These are phyloP conservation scores for Leptopilina clavipes DNA, from an alignment of 1,140 invertebrate genomes.

Conservation along the genomic window DNA sequence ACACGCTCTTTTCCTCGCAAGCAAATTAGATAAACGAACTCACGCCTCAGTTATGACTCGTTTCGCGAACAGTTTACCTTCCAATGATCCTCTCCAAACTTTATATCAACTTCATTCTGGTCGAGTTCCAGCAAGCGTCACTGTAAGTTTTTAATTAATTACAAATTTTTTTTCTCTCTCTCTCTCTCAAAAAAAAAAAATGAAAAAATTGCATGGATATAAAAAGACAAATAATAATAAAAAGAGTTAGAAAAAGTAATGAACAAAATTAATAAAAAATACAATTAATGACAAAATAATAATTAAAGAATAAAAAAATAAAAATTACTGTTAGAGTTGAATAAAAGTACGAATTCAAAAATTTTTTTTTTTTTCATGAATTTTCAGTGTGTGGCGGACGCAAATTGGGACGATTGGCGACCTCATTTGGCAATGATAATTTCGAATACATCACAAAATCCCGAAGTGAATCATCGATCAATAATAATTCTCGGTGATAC, in stretches of 20 bases:
- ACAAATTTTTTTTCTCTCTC: too few species aligned
- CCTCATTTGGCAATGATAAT: slow-evolving; percentile 96
- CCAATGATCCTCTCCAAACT: slow-evolving; percentile 93
- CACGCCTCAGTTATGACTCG: slow-evolving; percentile 91
- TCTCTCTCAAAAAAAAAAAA: too few species aligned
- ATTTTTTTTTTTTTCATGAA: slow-evolving; percentile 50
- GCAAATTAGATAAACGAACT: slow-evolving; percentile 91
- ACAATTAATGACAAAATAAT: too few species aligned
- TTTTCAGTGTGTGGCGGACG: slow-evolving; percentile 84
- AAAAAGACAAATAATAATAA: too few species aligned
- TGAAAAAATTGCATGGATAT: too few species aligned
- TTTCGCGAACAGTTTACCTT: slow-evolving; percentile 90
- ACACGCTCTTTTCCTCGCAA: slow-evolving; percentile 93
- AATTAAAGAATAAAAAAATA: too few species aligned
- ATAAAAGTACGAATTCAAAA: too few species aligned
- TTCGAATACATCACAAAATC: slow-evolving; percentile 87
- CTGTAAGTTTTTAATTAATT: slow-evolving; percentile 75
- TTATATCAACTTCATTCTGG: slow-evolving; percentile 93
- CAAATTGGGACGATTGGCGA: slow-evolving; percentile 95
- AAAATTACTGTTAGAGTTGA: too few species aligned
- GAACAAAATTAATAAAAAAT: too few species aligned
- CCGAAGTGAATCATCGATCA: slow-evolving; percentile 88
- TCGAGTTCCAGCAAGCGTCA: slow-evolving; percentile 88
- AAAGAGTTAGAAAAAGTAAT: too few species aligned
- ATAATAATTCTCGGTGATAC: slow-evolving; percentile 88